These are phyloP conservation scores for Bombus waltoni DNA, from an alignment of 1,140 invertebrate species.

Conservation along the genomic window DNA sequence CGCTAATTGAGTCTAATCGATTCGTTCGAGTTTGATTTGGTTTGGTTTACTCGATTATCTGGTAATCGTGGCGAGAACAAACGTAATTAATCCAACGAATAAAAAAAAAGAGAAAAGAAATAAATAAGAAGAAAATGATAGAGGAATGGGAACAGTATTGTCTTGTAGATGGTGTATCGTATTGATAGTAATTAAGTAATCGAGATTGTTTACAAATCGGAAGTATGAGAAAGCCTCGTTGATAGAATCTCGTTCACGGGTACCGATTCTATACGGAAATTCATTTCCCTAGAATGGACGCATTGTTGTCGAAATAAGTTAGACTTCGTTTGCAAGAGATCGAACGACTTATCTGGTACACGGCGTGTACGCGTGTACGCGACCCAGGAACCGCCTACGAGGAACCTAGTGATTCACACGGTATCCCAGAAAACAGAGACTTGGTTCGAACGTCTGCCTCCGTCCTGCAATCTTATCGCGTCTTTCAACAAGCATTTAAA, in stretches of 20 bases:
- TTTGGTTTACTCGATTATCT: background rate
- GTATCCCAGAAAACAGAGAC: constrained; percentile 51
- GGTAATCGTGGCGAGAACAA: background rate
- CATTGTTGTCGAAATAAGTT: constrained; percentile 35
- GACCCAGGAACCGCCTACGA: constrained; percentile 54
- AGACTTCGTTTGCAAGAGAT: constrained; percentile 30
- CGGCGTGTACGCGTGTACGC: background rate
- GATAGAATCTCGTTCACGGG: constrained; percentile 9
- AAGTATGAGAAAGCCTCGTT: background rate
- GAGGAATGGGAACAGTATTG: background rate
- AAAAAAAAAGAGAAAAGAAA: background rate
- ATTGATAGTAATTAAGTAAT: background rate
- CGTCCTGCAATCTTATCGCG: constrained; percentile 20
- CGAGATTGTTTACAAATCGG: constrained; percentile 24
- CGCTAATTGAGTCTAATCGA: constrained; percentile 6
- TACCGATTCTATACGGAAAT: constrained; percentile 40
- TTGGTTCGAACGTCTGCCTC: background rate
- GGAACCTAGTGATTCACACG: constrained; percentile 53
- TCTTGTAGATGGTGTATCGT: background rate
- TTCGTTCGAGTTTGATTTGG: background rate
- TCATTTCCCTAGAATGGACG: constrained; percentile 53
- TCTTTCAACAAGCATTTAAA: background rate
- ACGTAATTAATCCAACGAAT: background rate
- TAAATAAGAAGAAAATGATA: background rate
- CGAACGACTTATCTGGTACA: constrained; percentile 30